These are phyloP conservation scores for Calypte anna DNA, from an alignment of 2,113 vertebrate genomes.

Conservation along the genomic window DNA sequence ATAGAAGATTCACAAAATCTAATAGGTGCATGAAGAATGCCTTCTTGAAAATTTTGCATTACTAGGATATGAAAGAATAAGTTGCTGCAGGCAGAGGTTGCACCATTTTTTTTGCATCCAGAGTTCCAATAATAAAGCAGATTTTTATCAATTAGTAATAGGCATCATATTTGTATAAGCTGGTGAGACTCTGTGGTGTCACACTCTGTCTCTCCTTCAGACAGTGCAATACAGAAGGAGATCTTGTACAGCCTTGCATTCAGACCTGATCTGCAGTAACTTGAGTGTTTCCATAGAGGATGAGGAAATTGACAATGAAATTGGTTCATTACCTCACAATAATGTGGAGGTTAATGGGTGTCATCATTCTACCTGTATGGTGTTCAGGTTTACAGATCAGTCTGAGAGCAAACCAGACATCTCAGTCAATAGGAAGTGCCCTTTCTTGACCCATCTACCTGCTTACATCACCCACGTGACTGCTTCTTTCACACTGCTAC, in stretches of 20 bases:
- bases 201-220: background rate
- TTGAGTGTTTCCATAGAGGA: background rate
- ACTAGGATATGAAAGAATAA: background rate
- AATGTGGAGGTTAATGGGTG: constrained; percentile 24
- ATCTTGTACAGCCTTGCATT: background rate
- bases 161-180: background rate
- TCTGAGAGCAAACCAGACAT: background rate
- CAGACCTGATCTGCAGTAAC: background rate
- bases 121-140: background rate
- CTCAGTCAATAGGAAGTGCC: background rate
- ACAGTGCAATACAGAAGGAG: background rate
- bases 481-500: background rate
- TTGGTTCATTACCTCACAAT: constrained; percentile 5
- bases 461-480: background rate
- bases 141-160: background rate
- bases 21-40: background rate
- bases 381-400: constrained; percentile 9
- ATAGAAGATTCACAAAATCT: background rate
- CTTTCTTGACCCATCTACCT: background rate
- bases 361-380: background rate
- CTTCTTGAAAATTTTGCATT: background rate
- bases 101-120: background rate
- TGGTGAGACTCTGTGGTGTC: background rate
- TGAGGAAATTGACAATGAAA: background rate
- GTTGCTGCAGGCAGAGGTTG: background rate